A percentile compares a stretch with the other conserved stretches of the same genome.
Conservation (phyloP, 1,140 invertebrate species). For the Campoletis sonorensis region DNA sequence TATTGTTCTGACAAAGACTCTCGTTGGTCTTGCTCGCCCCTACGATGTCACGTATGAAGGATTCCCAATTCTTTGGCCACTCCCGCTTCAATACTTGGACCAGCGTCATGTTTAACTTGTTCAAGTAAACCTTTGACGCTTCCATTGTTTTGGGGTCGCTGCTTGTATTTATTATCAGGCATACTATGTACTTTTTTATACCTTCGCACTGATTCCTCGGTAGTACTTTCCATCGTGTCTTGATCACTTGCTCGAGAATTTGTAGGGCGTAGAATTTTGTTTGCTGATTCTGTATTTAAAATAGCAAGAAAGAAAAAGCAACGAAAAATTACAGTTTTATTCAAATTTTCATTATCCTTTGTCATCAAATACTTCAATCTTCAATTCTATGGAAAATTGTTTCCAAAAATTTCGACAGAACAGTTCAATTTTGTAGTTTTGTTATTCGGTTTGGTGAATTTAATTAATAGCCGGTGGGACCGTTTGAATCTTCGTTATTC, state of each 20-base stretch:
- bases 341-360: background rate
- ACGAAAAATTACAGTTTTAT: background rate
- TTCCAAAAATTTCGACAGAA: too few species aligned
- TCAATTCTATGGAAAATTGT: too few species aligned
- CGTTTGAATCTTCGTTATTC: too few species aligned
- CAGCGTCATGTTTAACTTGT: slow-evolving; percentile 99
- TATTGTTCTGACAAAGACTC: slow-evolving; percentile 99
- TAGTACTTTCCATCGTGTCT: slow-evolving; percentile 99
- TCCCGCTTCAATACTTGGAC: slow-evolving; percentile 98
- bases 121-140: slow-evolving; percentile 96
- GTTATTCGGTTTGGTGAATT: too few species aligned
- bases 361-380: background rate
- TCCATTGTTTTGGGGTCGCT: slow-evolving; percentile 93
- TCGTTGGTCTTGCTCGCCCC: slow-evolving; percentile 99
- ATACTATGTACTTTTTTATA: slow-evolving; percentile 99
- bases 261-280: slow-evolving; percentile 99
- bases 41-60: slow-evolving; percentile 99
- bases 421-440: too few species aligned
- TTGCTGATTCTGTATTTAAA: slow-evolving; percentile 87
- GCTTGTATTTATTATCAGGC: slow-evolving; percentile 98
- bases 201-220: slow-evolving; percentile 99
- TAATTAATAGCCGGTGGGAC: too few species aligned
- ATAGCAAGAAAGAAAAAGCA: slow-evolving; percentile 21
- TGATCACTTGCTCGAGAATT: slow-evolving; percentile 99
- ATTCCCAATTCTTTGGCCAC: slow-evolving; percentile 99